Evolutionary conservation across 2,113 vertebrate genomes (phyloP), one percentile per base, ranked within the genome.

Genomic region (Nettapus auritus): DNA sequence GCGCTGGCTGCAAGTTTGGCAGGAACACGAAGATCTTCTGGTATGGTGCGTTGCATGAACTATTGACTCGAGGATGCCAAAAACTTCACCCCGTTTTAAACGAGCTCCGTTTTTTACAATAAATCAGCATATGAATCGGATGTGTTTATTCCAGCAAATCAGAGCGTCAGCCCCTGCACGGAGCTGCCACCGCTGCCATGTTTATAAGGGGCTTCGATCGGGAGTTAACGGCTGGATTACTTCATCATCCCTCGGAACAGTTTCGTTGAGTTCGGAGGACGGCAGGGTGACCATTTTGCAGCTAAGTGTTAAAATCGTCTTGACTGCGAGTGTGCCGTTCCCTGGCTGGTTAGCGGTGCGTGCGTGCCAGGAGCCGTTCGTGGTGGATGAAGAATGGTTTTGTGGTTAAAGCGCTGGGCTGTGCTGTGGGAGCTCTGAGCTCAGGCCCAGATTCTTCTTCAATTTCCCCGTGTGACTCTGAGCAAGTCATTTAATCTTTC

Each of bases 1-100:
- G 53, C 73, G 96, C 93, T 97, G 94, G 92, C 93, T 96, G 95
- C 93, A 64, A 86, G 86, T 48, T 95, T 96, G 97, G 96, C 96
- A 95, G 93, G 95, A 93, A 97, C 93, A 96, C 62, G 28, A 7
- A 95, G 90, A 95, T 92, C 97, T 76, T 95, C 90, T 96, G 91
- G 70, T 93, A 88, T 92, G 94, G 94, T 95, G 91, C 94, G 81
- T 88, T 76, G 76, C 92, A 88, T 76, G 94, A 96, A 90, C 90
- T 94, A 77, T 69, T 31, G 97, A 59, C 91, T 96, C 28, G 42
- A 81, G 89, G 55, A 66, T 78, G 94, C 95, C 96, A 96, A 88
- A 94, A 94, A 74, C 92, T 94, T 97, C 94, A 92, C 92, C 88
- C 96, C 81, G 15, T 82, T 94, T 95, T 63, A 94, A 96, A 96